Base-by-base conservation (phyloP, 2,113 vertebrate genomes). In the Oenanthe melanoleuca region DNA sequence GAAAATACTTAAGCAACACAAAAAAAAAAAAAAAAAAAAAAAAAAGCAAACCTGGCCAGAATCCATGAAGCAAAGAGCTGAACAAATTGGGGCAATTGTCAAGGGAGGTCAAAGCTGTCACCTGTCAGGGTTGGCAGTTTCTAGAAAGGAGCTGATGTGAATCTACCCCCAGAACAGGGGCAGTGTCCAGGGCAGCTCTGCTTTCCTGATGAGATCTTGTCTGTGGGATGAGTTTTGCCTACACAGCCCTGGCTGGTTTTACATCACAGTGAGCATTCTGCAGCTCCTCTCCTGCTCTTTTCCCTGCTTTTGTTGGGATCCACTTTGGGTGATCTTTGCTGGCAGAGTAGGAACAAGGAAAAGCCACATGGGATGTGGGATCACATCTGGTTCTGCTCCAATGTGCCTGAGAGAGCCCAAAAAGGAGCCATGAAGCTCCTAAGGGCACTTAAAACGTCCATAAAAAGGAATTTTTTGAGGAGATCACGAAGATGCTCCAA, bases 71-170 rank as follows among this genome's bases (percentile, higher is more conserved):
- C 81, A 79, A 91, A 91, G 77, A 95, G 86, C 91, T 57, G 89
- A 95, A 34, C 91, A 94, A 97, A 95, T 65, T 93, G 93, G 96
- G 91, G 91, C 94, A 95, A 86, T 89, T 88, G 91, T 95, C 96
- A 73, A 47, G 95, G 96, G 96, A 97, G 89, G 91, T 95, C 93
- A 94, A 73, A 85, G 93, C 94, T 93, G 96, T 91, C 24, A 53
- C 91, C 91, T 96, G 92, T 97, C 96, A 95, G 60, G 55, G 53
- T 4, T 96, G 96, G 83, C 89, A 83, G 83, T 84, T 95, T 96
- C 80, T 47, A 94, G 91, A 92, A 97, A 86, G 64, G 75, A 84
- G 38, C 80, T 60, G 91, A 80, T 90, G 88, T 64, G 80, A 95
- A 82, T 75, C 90, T 92, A 55, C 89, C 88, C 33, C 33, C 4